phyloP scores from a whole-genome alignment of 2,113 vertebrate species.

The Trematomus loennbergii region DNA sequence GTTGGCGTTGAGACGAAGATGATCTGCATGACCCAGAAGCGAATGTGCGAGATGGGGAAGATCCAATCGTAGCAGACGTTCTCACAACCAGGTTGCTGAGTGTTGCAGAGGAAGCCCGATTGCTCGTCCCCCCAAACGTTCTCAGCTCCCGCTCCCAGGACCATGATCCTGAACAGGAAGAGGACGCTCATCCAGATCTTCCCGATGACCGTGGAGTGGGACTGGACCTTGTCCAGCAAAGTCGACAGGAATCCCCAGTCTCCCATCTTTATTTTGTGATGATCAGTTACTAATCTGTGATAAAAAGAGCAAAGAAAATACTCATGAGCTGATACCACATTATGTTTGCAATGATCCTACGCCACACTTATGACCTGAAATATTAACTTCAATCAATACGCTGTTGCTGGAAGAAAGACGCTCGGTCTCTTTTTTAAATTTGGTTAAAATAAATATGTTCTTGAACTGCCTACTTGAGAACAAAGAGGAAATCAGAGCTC shows the following conservation, averaged over 20 bases:
- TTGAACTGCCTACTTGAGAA: no score
- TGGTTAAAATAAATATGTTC: background rate
- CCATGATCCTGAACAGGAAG: slow-evolving; percentile 88
- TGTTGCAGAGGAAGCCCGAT: slow-evolving; percentile 86
- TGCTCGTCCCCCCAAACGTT: slow-evolving; percentile 88
- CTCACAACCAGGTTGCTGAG: slow-evolving; percentile 86
- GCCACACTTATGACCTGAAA: slow-evolving; percentile 1
- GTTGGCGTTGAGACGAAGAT: slow-evolving; percentile 96
- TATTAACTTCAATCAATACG: slow-evolving; percentile 21
- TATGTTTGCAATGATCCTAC: slow-evolving; percentile 1
- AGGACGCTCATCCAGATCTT: slow-evolving; percentile 90
- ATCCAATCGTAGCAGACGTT: slow-evolving; percentile 88
- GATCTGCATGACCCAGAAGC: slow-evolving; percentile 96
- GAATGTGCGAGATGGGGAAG: slow-evolving; percentile 89
- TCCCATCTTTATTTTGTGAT: slow-evolving; percentile 78
- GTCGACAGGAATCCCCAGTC: slow-evolving; percentile 85
- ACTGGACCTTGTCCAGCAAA: slow-evolving; percentile 86
- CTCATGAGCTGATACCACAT: background rate
- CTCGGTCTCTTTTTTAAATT: background rate
- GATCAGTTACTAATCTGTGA: slow-evolving; percentile 42
- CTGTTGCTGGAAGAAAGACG: slow-evolving; percentile 4
- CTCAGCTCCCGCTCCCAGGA: slow-evolving; percentile 85
- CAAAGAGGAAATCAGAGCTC: background rate
- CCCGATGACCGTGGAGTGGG: slow-evolving; percentile 86
- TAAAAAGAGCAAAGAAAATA: background rate